Percentiles rank a stretch among this genome's conserved stretches.
Conservation (phyloP, 2,888 invertebrate genomes). For the Nowickia ferox region DNA sequence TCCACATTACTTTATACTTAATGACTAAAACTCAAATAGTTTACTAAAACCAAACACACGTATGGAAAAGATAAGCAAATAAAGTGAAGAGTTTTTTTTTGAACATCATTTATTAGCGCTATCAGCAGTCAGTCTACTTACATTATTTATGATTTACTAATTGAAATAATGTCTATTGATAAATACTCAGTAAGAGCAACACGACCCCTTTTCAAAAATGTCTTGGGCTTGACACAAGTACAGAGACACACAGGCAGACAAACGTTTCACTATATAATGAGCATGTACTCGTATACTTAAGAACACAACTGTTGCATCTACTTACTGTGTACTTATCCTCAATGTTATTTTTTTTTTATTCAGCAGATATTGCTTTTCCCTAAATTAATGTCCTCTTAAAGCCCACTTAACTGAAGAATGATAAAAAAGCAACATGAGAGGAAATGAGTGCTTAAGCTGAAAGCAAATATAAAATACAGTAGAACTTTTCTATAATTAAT, state of each 20-base stretch:
- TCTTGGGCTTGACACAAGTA: not conserved
- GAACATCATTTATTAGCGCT: not conserved
- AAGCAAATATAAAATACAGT: not conserved
- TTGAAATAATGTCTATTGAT: slow-evolving; percentile 41
- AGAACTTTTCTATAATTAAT: not conserved
- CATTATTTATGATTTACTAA: slow-evolving; percentile 20
- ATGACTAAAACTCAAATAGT: too few species aligned
- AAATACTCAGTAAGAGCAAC: not conserved
- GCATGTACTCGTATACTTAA: not conserved
- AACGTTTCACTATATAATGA: not conserved
- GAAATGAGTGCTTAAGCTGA: not conserved
- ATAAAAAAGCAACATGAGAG: not conserved
- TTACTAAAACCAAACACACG: too few species aligned
- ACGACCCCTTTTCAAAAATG: slow-evolving; percentile 5
- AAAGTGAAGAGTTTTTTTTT: too few species aligned
- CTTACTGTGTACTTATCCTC: not conserved
- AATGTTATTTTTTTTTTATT: not conserved
- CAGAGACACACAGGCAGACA: not conserved
- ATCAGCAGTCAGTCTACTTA: not conserved
- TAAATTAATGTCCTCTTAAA: slow-evolving; percentile 46
- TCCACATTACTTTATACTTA: too few species aligned
- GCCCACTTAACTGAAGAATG: slow-evolving; percentile 38
- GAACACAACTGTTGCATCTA: slow-evolving; percentile 54
- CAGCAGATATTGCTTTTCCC: slow-evolving; percentile 32
- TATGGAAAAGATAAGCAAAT: too few species aligned